These are phyloP conservation scores for Globodera rostochiensis DNA, from an alignment of 1,140 invertebrate species.

Conservation along the genomic window DNA sequence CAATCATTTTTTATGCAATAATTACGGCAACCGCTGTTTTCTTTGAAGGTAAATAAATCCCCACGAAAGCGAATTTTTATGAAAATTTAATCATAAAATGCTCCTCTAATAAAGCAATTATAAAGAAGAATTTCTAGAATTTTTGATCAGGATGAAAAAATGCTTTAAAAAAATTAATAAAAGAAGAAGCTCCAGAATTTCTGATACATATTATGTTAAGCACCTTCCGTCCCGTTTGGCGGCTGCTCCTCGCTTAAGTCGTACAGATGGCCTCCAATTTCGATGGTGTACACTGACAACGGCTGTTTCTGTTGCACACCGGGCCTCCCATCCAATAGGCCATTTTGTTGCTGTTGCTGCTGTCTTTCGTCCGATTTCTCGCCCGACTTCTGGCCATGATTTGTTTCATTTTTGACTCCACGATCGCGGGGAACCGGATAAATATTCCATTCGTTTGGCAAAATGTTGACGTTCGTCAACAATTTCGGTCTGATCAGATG, in stretches of 20 bases:
- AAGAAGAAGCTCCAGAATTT: too few relatives aligned
- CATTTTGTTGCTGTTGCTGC: not conserved
- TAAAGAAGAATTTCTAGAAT: too few relatives aligned
- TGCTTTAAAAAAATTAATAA: too few relatives aligned
- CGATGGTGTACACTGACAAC: not conserved
- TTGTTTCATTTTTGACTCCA: not conserved
- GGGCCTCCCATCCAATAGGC: not conserved
- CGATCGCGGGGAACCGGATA: slow-evolving; percentile 3
- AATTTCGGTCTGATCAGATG: slow-evolving; percentile 24
- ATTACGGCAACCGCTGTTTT: too few relatives aligned
- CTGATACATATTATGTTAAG: too few relatives aligned
- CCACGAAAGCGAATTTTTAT: too few relatives aligned
- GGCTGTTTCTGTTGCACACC: not conserved
- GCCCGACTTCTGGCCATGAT: not conserved
- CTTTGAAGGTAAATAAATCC: too few relatives aligned
- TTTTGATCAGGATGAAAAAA: too few relatives aligned
- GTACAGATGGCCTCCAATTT: not conserved
- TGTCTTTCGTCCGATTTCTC: not conserved
- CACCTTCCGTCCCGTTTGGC: not conserved
- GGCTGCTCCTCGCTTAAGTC: not conserved
- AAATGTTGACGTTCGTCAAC: slow-evolving; percentile 32
- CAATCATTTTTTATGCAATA: not conserved
- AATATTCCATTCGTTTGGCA: slow-evolving; percentile 32
- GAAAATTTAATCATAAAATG: too few relatives aligned
- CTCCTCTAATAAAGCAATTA: too few relatives aligned